Conservation (phyloP, 2,113 vertebrate genomes). For the Entelurus aequoreus region DNA sequence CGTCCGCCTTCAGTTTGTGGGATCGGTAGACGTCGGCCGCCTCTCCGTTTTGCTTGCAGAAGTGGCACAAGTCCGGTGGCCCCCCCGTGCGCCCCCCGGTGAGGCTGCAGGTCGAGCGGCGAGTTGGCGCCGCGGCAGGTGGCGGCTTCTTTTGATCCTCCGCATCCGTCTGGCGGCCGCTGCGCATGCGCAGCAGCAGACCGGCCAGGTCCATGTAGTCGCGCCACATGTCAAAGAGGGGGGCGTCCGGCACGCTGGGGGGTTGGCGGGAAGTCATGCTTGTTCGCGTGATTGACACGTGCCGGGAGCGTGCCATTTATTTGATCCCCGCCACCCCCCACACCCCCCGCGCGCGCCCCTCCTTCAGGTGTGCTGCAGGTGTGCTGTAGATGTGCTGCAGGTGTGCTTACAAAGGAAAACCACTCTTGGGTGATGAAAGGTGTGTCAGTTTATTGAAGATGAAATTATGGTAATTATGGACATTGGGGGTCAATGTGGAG, state of each 20-base stretch:
- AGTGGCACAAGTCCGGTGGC: neutral
- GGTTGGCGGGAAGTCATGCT: neutral
- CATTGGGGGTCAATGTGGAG: too few species aligned
- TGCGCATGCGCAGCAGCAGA: slow-evolving; percentile 27
- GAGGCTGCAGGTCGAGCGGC: neutral
- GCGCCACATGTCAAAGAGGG: slow-evolving; percentile 62
- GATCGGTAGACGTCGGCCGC: neutral
- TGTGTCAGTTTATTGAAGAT: too few species aligned
- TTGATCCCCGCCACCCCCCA: too few species aligned
- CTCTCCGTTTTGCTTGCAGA: neutral
- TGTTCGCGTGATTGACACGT: too few species aligned
- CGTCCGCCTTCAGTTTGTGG: neutral
- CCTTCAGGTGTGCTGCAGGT: too few species aligned
- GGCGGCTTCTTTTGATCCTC: too few species aligned
- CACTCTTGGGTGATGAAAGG: too few species aligned
- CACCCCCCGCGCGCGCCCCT: too few species aligned
- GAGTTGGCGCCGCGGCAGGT: neutral
- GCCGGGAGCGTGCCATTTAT: too few species aligned
- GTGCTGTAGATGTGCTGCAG: too few species aligned
- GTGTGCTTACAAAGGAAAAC: too few species aligned
- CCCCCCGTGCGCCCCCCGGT: neutral
- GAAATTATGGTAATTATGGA: too few species aligned
- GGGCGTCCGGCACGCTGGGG: neutral
- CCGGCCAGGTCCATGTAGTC: slow-evolving; percentile 64
- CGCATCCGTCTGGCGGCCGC: neutral